phyloP scores from a whole-genome alignment of 2,888 invertebrate species.

The Drosophila rellima region DNA sequence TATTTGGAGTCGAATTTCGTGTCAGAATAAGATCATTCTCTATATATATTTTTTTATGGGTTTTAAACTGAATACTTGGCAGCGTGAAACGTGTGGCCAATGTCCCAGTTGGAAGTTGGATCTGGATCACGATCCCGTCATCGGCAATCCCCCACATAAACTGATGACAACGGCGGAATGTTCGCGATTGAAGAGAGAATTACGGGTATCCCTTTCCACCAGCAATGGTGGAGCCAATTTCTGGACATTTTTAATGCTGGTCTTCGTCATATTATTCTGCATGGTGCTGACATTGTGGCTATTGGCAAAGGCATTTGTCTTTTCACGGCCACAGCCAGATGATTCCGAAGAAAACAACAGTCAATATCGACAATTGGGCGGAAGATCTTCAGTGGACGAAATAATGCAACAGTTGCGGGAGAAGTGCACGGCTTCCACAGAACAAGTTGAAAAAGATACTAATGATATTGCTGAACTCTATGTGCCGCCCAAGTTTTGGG shows the following conservation, averaged over 20 bases:
- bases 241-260: conserved; percentile 28
- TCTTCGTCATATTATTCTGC: conserved; percentile 32
- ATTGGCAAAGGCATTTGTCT: conserved; percentile 44
- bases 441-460: neutral
- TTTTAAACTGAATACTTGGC: conserved; percentile 12
- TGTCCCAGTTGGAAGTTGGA: conserved; percentile 22
- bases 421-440: conserved; percentile 16
- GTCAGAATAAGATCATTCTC: neutral
- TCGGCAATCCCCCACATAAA: conserved; percentile 6
- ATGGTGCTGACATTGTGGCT: conserved; percentile 30
- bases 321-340: neutral
- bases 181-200: conserved; percentile 38
- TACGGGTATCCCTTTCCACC: conserved; percentile 5
- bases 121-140: neutral
- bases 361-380: conserved; percentile 33
- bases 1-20: neutral
- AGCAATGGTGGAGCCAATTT: neutral
- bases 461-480: conserved; percentile 13
- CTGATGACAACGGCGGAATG: conserved; percentile 59
- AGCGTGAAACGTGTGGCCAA: conserved; percentile 29
- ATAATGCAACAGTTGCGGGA: conserved; percentile 27
- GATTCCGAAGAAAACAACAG: neutral
- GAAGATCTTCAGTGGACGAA: conserved; percentile 26
- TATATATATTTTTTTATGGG: neutral
- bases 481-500: conserved; percentile 44